phyloP scores from a whole-genome alignment of 2,797 vertebrate genomes.

The Agapornis canus region DNA sequence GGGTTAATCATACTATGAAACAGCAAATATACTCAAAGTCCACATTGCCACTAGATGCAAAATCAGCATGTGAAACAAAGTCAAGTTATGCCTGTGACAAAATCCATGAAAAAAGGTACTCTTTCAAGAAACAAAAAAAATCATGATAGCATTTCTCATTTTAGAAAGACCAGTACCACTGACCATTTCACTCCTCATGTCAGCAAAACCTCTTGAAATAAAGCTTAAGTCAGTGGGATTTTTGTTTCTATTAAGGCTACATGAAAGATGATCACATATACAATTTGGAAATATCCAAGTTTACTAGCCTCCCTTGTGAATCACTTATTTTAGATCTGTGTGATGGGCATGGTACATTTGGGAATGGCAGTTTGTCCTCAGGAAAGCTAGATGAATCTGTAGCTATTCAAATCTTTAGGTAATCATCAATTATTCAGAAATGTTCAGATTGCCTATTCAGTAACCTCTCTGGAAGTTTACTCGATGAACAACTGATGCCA shows the following conservation, averaged over 20 bases:
- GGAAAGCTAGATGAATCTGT: background rate
- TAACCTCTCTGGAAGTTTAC: background rate
- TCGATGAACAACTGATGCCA: background rate
- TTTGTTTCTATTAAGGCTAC: background rate
- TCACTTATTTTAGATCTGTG: background rate
- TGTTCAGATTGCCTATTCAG: background rate
- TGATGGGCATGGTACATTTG: background rate
- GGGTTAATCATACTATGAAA: background rate
- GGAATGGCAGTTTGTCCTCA: background rate
- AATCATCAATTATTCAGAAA: background rate
- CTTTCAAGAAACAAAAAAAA: background rate
- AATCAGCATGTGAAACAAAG: background rate
- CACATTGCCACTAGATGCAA: background rate
- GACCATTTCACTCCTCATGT: background rate
- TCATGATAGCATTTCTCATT: rapidly evolving
- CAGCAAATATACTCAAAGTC: background rate
- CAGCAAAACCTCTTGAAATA: background rate
- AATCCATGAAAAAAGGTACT: background rate
- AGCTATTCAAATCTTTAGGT: background rate
- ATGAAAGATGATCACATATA: background rate
- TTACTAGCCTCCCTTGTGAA: background rate
- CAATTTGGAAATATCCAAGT: background rate
- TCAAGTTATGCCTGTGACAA: background rate
- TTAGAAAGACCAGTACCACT: background rate
- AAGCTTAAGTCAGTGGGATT: background rate